These are phyloP conservation scores for Sus scrofa DNA, from an alignment of 2,113 vertebrate genomes.

Conservation along the genomic window DNA sequence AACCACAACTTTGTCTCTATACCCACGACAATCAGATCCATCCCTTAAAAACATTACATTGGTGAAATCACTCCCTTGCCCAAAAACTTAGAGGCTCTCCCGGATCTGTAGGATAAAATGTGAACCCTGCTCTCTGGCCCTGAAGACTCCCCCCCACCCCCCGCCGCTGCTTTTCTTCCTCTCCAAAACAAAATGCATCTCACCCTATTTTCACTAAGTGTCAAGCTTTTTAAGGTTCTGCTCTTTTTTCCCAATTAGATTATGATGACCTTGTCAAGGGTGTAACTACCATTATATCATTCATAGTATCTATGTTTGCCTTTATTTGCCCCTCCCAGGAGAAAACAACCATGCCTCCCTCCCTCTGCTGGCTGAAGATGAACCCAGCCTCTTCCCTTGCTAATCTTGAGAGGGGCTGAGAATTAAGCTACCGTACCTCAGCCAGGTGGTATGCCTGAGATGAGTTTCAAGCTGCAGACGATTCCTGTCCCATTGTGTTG, in stretches of 20 bases:
- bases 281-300: background rate
- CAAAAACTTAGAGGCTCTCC: background rate
- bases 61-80: background rate
- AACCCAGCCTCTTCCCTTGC: background rate
- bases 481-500: background rate
- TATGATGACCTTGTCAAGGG: background rate
- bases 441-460: background rate
- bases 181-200: background rate
- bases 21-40: background rate
- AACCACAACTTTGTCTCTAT: background rate
- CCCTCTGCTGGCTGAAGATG: background rate
- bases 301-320: background rate
- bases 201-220: background rate
- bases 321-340: background rate
- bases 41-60: background rate
- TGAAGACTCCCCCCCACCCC: background rate
- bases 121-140: background rate
- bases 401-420: background rate
- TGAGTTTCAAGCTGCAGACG: too few species aligned
- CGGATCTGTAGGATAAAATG: fast-evolving
- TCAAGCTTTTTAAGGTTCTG: background rate
- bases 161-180: background rate
- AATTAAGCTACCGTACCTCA: background rate
- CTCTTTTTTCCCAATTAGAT: background rate
- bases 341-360: background rate